phyloP scores from a whole-genome alignment of 2,113 vertebrate genomes.

The Lasiurus cinereus region DNA sequence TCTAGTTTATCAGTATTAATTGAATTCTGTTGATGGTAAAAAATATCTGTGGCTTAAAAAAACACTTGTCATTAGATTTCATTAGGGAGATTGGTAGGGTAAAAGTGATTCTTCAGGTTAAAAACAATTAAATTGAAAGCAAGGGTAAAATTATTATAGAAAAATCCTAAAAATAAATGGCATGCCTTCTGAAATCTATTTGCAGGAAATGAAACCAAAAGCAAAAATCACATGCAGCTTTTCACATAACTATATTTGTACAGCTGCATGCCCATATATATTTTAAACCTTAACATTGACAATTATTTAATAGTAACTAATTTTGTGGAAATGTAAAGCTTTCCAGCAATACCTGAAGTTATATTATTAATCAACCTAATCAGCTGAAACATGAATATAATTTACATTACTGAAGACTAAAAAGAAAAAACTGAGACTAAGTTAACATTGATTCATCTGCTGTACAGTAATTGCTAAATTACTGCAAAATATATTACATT shows the following conservation, averaged over 20 bases:
- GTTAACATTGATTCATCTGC: constrained; percentile 62
- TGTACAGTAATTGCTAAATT: constrained; percentile 72
- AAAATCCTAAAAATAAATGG: not conserved
- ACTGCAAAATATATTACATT: not conserved
- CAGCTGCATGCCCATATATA: not conserved
- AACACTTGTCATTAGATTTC: constrained; percentile 51
- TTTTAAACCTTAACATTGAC: not conserved
- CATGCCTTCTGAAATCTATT: not conserved
- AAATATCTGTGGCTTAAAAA: constrained; percentile 6
- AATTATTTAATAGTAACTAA: not conserved
- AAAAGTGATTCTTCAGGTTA: constrained; percentile 42
- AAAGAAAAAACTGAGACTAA: constrained; percentile 65
- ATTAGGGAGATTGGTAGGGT: constrained; percentile 42
- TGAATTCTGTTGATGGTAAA: constrained; percentile 54
- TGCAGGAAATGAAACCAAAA: constrained; percentile 61
- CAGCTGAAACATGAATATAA: constrained; percentile 61
- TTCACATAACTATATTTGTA: not conserved
- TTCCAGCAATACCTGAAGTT: constrained; percentile 63
- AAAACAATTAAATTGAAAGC: constrained; percentile 63
- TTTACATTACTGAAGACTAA: constrained; percentile 51
- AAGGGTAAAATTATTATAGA: not conserved
- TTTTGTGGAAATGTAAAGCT: constrained; percentile 62
- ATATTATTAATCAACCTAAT: constrained; percentile 64
- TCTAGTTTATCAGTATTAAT: not conserved
- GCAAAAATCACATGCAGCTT: not conserved